Evolutionary conservation across 2,888 invertebrate species (phyloP), one percentile per base, ranked within the genome.

Genomic region (Xylota segnis): DNA sequence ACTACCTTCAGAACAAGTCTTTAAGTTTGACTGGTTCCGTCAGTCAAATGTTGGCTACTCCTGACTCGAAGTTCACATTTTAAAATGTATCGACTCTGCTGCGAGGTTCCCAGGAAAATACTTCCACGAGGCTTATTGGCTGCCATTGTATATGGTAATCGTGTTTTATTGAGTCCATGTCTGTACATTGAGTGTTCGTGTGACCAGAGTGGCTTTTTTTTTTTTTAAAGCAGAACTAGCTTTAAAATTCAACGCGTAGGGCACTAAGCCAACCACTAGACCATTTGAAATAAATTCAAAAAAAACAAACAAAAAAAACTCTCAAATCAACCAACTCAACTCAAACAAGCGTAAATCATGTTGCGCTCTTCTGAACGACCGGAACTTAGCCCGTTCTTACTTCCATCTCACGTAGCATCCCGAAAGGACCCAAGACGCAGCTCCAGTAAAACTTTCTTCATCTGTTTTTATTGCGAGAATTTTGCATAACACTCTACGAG

Each of bases 301-400:
- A 4, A 50, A 50, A 10, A n/a, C n/a, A n/a, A n/a, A n/a, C n/a
- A 7, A 9, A n/a, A 12, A 3, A 27, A 50, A 27, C 18, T 5
- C 52, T 1, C 23, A 50, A 50, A 29, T 5, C 52, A n/a, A n/a
- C 27, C 10, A 52, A 27, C 12, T 23, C 23, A 52, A 29, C 54
- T 54, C 23, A 14, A 68, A 54, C 54, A 58, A 71, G 45, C 23
- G 70, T 71, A 71, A 71, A 71, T 71, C 45, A 71, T 58, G 70
- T 43, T 32, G 32, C 43, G 32, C 68, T 56, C 16, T 12, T 70
- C 14, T 40, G 29, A 70, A 43, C n/a, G 18, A 23, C 66, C 27
- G 10, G 40, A 29, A 27, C 52, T 34, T 47, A 14, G 18, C 66
- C 14, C 66, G 14, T 66, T 27, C 56, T 56, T 56, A 58, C 70